Percentiles rank a stretch among this genome's conserved stretches.
phyloP scores from a whole-genome alignment of 2,113 vertebrate species.

The Puma concolor region DNA sequence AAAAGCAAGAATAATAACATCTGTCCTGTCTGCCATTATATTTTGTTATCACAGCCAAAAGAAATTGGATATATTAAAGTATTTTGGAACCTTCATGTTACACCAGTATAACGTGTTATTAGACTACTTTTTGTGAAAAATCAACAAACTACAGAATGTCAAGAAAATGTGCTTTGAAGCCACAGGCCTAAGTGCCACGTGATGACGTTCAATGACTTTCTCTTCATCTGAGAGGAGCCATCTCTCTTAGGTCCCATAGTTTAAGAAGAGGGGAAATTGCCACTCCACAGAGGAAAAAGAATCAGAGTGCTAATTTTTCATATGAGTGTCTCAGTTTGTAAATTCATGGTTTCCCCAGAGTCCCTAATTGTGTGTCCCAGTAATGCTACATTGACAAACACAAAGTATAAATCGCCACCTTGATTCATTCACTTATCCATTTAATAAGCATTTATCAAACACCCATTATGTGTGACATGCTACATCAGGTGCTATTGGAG shows the following conservation, averaged over 20 bases:
- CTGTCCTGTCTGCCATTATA: background rate
- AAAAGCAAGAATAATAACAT: background rate
- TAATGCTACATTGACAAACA: background rate
- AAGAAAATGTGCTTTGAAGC: background rate
- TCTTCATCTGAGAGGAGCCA: background rate
- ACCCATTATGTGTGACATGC: background rate
- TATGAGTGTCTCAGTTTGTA: background rate
- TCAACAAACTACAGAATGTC: background rate
- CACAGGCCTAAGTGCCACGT: background rate
- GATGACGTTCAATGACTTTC: background rate
- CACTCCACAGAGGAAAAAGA: background rate
- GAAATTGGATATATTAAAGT: background rate
- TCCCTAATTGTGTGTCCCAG: background rate
- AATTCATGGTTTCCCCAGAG: background rate
- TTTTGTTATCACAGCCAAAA: background rate
- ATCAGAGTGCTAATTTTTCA: conserved; percentile 37
- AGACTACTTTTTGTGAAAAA: conserved; percentile 15
- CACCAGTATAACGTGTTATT: background rate
- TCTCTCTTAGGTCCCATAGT: background rate
- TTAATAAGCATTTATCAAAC: background rate
- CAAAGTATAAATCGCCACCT: background rate
- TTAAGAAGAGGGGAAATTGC: background rate
- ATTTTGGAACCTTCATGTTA: background rate
- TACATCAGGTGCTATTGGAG: background rate
- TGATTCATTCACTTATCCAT: background rate